Evolutionary conservation across 2,888 invertebrate species (phyloP).

Genomic region (Archips xylosteana): DNA sequence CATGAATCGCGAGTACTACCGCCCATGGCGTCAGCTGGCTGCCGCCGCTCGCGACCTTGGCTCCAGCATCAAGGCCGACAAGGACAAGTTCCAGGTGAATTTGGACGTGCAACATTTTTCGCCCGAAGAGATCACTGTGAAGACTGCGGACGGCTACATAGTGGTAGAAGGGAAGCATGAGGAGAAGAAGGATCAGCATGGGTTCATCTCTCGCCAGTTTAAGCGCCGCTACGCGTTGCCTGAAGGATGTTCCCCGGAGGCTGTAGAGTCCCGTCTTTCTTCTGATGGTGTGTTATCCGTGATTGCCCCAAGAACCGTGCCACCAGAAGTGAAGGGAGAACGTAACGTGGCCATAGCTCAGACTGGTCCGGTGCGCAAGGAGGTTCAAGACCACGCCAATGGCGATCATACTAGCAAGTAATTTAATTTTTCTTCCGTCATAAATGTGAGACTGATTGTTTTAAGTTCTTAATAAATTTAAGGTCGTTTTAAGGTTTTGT

Average conservation of each 20-base stretch:
- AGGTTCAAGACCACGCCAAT: slow-evolving; percentile 79
- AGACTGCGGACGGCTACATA: slow-evolving; percentile 89
- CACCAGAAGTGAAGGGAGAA: slow-evolving; percentile 72
- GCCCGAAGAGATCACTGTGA: slow-evolving; percentile 91
- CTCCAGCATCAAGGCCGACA: slow-evolving; percentile 82
- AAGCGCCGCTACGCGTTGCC: slow-evolving; percentile 91
- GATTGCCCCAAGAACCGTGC: slow-evolving; percentile 84
- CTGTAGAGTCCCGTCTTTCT: slow-evolving; percentile 89
- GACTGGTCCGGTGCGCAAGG: slow-evolving; percentile 86
- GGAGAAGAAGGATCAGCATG: slow-evolving; percentile 91
- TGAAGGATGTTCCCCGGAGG: slow-evolving; percentile 88
- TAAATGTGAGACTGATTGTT: slow-evolving; percentile 37
- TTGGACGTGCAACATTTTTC: slow-evolving; percentile 91
- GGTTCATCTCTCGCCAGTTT: slow-evolving; percentile 90
- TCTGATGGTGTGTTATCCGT: slow-evolving; percentile 91
- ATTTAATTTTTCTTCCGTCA: slow-evolving; percentile 25
- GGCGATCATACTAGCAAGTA: slow-evolving; percentile 62
- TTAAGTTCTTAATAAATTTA: slow-evolving; percentile 38
- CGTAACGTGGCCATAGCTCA: slow-evolving; percentile 86
- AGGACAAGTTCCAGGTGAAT: slow-evolving; percentile 83
- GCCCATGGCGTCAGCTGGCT: slow-evolving; percentile 77
- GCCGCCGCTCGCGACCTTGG: slow-evolving; percentile 80
- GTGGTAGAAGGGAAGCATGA: slow-evolving; percentile 92
- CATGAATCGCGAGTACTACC: slow-evolving; percentile 67
- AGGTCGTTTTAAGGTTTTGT: slow-evolving; percentile 6